Conservation (phyloP, 2,797 vertebrate genomes). For the Hydrolagus colliei region DNA sequence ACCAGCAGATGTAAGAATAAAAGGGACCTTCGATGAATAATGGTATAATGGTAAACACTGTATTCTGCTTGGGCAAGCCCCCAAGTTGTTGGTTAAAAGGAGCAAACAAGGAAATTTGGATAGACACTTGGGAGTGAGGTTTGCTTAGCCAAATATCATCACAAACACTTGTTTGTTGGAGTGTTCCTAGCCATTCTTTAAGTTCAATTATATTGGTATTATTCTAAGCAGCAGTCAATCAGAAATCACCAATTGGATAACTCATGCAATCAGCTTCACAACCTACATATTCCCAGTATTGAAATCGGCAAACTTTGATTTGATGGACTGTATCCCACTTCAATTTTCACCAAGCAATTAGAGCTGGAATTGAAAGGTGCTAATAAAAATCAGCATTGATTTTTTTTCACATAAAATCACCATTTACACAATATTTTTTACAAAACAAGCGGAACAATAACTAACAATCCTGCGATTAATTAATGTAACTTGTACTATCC, state of each 20-base stretch:
- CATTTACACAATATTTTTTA: neutral
- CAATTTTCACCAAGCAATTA: neutral
- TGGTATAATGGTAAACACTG: neutral
- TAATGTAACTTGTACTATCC: too few relatives aligned
- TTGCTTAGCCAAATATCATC: neutral
- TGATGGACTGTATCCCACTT: neutral
- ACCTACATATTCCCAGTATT: neutral
- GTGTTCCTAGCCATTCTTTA: neutral
- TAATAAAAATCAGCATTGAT: conserved; percentile 8
- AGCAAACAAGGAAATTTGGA: neutral
- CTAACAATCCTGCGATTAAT: too few relatives aligned
- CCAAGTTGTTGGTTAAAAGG: neutral
- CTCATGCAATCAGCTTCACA: neutral
- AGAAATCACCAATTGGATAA: neutral
- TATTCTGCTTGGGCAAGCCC: neutral
- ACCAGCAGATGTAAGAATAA: neutral
- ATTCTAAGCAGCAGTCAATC: neutral
- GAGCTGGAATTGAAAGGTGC: neutral
- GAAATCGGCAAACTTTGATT: neutral
- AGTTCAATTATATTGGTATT: neutral
- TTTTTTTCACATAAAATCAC: neutral
- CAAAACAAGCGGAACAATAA: too few relatives aligned
- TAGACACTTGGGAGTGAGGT: neutral
- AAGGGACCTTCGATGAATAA: neutral
- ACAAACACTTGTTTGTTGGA: neutral